phyloP scores from a whole-genome alignment of 2,797 vertebrate species.

The Podargus strigoides region DNA sequence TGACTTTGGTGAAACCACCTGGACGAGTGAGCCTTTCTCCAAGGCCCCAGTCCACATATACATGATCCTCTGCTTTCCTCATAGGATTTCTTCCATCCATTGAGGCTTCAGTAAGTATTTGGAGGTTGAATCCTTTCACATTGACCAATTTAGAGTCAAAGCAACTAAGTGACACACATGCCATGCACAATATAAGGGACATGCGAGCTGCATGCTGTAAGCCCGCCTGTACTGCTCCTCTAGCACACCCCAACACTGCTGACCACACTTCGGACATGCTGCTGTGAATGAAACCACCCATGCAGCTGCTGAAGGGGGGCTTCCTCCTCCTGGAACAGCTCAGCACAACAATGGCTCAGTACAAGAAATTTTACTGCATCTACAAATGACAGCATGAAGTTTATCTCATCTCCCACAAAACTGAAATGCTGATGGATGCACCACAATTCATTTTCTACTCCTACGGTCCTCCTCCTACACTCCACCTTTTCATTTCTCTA shows the following conservation, averaged over 20 bases:
- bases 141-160: not conserved
- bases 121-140: not conserved
- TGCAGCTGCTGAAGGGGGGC: not conserved
- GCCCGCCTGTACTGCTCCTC: not conserved
- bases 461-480: conserved; percentile 50
- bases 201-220: fast-evolving
- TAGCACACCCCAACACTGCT: not conserved
- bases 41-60: fast-evolving
- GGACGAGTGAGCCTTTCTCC: not conserved
- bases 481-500: conserved; percentile 62
- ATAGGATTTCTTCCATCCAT: not conserved
- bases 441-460: conserved; percentile 59
- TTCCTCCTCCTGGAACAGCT: not conserved
- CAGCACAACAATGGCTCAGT: not conserved
- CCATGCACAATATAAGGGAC: not conserved
- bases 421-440: conserved; percentile 53
- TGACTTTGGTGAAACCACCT: not conserved
- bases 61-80: not conserved
- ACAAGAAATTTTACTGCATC: not conserved
- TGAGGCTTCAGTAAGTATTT: not conserved
- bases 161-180: fast-evolving
- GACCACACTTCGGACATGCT: not conserved
- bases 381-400: conserved; percentile 28
- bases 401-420: conserved; percentile 51
- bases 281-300: not conserved